Conservation (phyloP, 2,888 invertebrate species). For the Biston betularia region DNA sequence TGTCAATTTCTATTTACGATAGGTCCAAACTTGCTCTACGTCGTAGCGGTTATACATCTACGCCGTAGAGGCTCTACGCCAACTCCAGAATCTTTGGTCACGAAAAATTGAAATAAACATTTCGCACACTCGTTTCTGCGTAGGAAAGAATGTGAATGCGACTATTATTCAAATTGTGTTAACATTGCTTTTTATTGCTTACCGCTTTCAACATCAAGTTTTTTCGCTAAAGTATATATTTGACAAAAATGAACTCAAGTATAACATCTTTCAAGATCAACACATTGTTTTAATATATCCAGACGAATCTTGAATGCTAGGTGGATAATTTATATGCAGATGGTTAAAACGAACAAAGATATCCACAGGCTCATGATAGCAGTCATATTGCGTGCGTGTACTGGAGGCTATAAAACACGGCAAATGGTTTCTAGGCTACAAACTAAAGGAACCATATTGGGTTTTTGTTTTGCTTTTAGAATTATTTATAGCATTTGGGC, state of each 20-base stretch:
- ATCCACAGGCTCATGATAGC: conserved; percentile 24
- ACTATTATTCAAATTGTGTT: conserved; percentile 48
- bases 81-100: conserved; percentile 37
- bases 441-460: conserved; percentile 45
- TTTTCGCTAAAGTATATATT: conserved; percentile 33
- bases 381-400: conserved; percentile 34
- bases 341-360: conserved; percentile 27
- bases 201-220: conserved; percentile 40
- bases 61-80: conserved; percentile 19
- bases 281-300: conserved; percentile 30
- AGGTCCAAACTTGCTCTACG: conserved; percentile 53
- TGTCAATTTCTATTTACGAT: conserved; percentile 71
- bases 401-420: conserved; percentile 33
- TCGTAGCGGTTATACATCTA: conserved; percentile 20
- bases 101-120: conserved; percentile 50
- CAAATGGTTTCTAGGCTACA: conserved; percentile 31
- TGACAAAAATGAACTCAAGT: conserved; percentile 35
- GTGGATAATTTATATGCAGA: conserved; percentile 26
- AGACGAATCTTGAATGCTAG: conserved; percentile 20
- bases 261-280: conserved; percentile 30
- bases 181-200: conserved; percentile 48
- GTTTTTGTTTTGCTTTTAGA: conserved; percentile 41
- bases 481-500: conserved; percentile 38
- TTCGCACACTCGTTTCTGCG: conserved; percentile 48
- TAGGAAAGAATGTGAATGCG: conserved; percentile 47